Base-by-base conservation (phyloP, 2,888 invertebrate species). In the Drosophila koepferae region DNA sequence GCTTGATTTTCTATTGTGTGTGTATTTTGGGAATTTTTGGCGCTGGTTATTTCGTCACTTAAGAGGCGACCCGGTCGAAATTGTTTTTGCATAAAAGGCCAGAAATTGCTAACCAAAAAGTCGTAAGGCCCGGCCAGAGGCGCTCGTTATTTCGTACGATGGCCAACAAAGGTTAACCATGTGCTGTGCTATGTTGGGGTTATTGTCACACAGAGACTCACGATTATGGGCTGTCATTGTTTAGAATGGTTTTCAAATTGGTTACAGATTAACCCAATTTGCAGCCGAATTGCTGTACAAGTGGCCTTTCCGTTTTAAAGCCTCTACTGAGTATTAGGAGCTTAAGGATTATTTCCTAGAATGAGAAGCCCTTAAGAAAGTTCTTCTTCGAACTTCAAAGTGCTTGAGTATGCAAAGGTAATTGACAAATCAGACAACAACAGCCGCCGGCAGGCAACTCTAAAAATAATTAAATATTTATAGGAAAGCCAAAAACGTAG, bases 41-140 rank as follows among this genome's bases (percentile, higher is more conserved):
- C 23, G 46, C 66, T 81, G 74, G 72, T 64, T 88, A 64, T 86
- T 73, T 88, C 89, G 70, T 80, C 86, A 83, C 86, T 86, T 77
- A 54, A 53, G 46, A 18, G 31, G 60, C 31, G 34, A 31, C 53
- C 54, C 65, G 36, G 61, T 53, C 54, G 43, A 89, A 78, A 86
- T 86, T 74, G 87, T 84, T 87, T 89, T 87, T 89, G 87, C 84
- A 84, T 81, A 84, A 78, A 66, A 62, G 64, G 3, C 41, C 41
- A 56, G 51, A 71, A 71, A 66, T 65, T 63, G 62, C 59, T 56
- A 40, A 31, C 58, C 43, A 54, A 56, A 58, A 56, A 36, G 34
- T 40, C 43, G 49, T 18, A n/a, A 43, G 18, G 43, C 12, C 41
- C 31, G 1, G 31, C 49, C 31, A 31, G 31, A 31, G 49, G 28